These are phyloP conservation scores for Suricata suricatta DNA, from an alignment of 2,113 vertebrate species.

Conservation along the genomic window DNA sequence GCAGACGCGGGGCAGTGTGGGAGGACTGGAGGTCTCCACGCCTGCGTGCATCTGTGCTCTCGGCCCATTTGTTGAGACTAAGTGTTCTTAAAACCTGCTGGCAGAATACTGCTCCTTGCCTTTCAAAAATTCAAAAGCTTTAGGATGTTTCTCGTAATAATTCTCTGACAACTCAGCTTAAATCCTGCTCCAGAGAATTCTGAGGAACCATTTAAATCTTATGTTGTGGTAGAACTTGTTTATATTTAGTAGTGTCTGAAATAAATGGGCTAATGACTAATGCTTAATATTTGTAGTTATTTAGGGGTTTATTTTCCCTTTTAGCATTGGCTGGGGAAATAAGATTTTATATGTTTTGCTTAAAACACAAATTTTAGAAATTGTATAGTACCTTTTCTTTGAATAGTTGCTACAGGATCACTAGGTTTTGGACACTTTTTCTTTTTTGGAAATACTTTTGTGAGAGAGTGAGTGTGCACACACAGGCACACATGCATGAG, in stretches of 20 bases:
- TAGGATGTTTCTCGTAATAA: background rate
- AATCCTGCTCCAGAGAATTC: background rate
- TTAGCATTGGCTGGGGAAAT: background rate
- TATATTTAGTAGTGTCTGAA: background rate
- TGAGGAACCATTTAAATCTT: background rate
- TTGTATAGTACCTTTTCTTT: background rate
- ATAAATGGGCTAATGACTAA: background rate
- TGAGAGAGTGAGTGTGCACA: no score
- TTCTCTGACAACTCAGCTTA: background rate
- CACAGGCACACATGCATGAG: no score
- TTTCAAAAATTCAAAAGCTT: background rate
- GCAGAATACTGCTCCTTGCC: background rate
- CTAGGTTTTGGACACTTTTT: background rate
- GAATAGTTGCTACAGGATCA: background rate
- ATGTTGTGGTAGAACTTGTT: background rate
- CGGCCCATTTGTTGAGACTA: background rate
- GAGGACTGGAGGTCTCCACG: background rate
- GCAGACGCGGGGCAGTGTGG: background rate
- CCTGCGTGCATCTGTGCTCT: background rate
- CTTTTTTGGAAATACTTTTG: background rate
- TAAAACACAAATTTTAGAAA: background rate
- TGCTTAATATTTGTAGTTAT: background rate
- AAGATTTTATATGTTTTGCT: background rate
- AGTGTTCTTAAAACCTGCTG: background rate
- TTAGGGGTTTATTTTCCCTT: background rate